Evolutionary conservation across 2,797 vertebrate genomes (phyloP).

Genomic region (Bucorvus abyssinicus): DNA sequence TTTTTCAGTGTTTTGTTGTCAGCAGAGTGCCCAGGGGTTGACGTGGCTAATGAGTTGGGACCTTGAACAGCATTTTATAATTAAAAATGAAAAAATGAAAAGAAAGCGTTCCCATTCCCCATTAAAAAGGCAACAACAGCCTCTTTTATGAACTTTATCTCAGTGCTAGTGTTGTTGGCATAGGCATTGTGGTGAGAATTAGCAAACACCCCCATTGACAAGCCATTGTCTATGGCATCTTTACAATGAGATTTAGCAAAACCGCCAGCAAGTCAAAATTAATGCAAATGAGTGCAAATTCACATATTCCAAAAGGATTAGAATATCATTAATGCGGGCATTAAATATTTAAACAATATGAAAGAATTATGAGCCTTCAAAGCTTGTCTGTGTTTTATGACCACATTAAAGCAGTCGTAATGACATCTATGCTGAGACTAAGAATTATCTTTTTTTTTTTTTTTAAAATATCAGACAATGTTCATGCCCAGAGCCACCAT

Average conservation of each 20-base stretch:
- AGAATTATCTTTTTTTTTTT: background rate
- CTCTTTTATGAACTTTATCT: background rate
- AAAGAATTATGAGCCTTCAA: slow-evolving; percentile 51
- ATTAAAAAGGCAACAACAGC: background rate
- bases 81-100: background rate
- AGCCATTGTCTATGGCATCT: slow-evolving; percentile 14
- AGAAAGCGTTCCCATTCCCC: background rate
- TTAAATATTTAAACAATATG: slow-evolving; percentile 72
- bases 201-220: background rate
- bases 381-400: background rate
- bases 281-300: slow-evolving; percentile 66
- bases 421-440: background rate
- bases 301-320: slow-evolving; percentile 57
- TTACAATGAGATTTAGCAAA: slow-evolving; percentile 31
- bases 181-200: background rate
- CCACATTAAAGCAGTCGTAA: slow-evolving; percentile 10
- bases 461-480: background rate
- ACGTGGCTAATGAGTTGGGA: background rate
- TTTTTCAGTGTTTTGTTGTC: background rate
- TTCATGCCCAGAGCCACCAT: background rate
- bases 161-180: background rate
- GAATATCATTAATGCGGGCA: slow-evolving; percentile 61
- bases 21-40: background rate
- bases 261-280: slow-evolving; percentile 25
- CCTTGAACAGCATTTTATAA: background rate